Base-by-base conservation (phyloP, 1,140 invertebrate species). In the Anoplolepis gracilipes region DNA sequence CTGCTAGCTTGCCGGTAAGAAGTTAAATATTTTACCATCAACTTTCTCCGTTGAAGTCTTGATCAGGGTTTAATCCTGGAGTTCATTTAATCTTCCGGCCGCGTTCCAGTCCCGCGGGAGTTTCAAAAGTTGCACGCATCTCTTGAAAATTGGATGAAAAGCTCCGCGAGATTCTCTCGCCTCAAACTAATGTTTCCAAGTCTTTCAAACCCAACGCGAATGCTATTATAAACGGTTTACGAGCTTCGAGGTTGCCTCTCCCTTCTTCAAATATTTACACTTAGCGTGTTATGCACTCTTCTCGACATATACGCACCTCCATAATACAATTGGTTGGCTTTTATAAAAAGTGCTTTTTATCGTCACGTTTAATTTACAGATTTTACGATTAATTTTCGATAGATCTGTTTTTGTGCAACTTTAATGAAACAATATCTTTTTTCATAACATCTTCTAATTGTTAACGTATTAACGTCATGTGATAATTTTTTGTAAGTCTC, bases 61-160 rank as follows among this genome's bases (percentile, higher is more conserved):
- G 84, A 85, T 77, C 72, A 85, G 59, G 33, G 62, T 65, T 36
- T 79, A 78, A 79, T 78, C 49, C 62, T 13, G 25, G 84, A 79
- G 62, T 64, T 79, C 53, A 69, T 78, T 85, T 67, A 85, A 85
- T 78, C 62, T 53, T 64, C 62, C 39, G 36, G 36, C 42, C 49
- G 49, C 16, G 49, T 81, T 81, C 33, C 42, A 8, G 75, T 46
- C 73, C 64, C 73, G 82, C 82, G 62, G 73, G 75, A 79, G 57
- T 84, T 84, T 84, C 42, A 19, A 84, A 84, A 84, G 81, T 84
- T 84, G 57, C 72, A 30, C 81, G 61, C 57, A 53, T 64, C 61
- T 64, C 22, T 13, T 84, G 81, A 84, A 84, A 84, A 84, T 84
- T 84, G 28, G 30, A 84, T 84, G 81, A 84, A 84, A 77, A 84